These are phyloP conservation scores for Rhinichthys osculus DNA, from an alignment of 2,797 vertebrate species.

Conservation along the genomic window DNA sequence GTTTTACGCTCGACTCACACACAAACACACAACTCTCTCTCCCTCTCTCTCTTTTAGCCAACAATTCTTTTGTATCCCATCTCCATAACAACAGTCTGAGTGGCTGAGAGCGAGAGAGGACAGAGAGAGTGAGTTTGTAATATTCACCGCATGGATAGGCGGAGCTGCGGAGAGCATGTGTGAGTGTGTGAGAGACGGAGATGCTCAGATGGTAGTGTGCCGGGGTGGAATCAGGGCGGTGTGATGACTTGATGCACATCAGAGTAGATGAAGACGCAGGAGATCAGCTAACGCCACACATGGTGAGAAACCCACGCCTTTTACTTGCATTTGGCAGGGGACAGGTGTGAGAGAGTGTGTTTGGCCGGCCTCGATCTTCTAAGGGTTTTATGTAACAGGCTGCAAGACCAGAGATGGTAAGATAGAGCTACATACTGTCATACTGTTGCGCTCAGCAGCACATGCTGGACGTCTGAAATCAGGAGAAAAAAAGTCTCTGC, in stretches of 20 bases:
- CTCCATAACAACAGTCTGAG: conserved; percentile 84
- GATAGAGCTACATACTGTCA: conserved; percentile 29
- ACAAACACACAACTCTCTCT: conserved; percentile 46
- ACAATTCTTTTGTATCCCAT: conserved; percentile 80
- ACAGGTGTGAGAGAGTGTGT: conserved; percentile 12
- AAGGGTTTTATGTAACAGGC: conserved; percentile 59
- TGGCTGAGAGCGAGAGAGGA: conserved; percentile 56
- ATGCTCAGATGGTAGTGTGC: conserved; percentile 47
- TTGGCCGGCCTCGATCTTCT: conserved; percentile 36
- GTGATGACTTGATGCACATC: conserved; percentile 54
- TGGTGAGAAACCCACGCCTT: conserved; percentile 56
- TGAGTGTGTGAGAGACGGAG: conserved; percentile 45
- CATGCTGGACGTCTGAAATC: background rate
- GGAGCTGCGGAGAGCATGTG: conserved; percentile 1
- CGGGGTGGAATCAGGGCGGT: conserved; percentile 38
- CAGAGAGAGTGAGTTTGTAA: conserved; percentile 60
- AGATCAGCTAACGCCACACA: conserved; percentile 48
- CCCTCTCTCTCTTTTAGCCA: conserved; percentile 66
- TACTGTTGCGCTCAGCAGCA: background rate
- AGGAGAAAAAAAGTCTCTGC: background rate
- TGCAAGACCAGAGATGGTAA: conserved; percentile 37
- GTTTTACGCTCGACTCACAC: conserved; percentile 23
- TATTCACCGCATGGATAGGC: conserved; percentile 60
- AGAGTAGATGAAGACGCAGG: conserved; percentile 44
- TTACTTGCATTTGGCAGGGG: conserved; percentile 25